phyloP scores from a whole-genome alignment of 2,113 vertebrate species.

The Melanotaenia duboulayi region DNA sequence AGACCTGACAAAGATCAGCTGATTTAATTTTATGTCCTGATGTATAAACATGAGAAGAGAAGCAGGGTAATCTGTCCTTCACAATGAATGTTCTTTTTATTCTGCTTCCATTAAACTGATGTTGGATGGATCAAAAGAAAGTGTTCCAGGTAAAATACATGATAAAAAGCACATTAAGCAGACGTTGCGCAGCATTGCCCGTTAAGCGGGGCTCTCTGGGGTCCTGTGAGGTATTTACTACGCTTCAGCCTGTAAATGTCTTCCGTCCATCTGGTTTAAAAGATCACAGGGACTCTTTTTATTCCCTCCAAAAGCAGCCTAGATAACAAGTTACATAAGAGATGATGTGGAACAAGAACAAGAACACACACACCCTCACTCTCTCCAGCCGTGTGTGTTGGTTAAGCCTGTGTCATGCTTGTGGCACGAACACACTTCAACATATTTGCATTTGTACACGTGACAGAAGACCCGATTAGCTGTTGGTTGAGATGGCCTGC shows the following conservation, averaged over 20 bases:
- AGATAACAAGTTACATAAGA: slow-evolving; percentile 57
- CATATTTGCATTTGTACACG: not conserved
- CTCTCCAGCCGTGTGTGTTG: not conserved
- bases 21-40: too few relatives aligned
- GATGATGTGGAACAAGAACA: slow-evolving; percentile 49
- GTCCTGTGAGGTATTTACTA: slow-evolving; percentile 18
- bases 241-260: slow-evolving; percentile 45
- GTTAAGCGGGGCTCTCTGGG: not conserved
- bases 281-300: slow-evolving; percentile 40
- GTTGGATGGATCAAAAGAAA: too few relatives aligned
- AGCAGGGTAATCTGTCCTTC: too few relatives aligned
- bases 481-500: too few relatives aligned
- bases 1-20: too few relatives aligned
- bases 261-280: slow-evolving; percentile 56
- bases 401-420: not conserved
- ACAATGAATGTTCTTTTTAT: too few relatives aligned
- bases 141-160: too few relatives aligned
- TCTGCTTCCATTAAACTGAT: too few relatives aligned
- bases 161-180: too few relatives aligned
- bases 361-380: not conserved
- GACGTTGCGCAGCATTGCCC: not conserved
- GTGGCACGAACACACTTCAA: not conserved
- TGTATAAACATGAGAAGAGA: too few relatives aligned
- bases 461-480: not conserved
- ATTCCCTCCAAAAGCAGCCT: slow-evolving; percentile 45